Conservation (phyloP, 2,797 vertebrate genomes). For the Clarias platycephalus region DNA sequence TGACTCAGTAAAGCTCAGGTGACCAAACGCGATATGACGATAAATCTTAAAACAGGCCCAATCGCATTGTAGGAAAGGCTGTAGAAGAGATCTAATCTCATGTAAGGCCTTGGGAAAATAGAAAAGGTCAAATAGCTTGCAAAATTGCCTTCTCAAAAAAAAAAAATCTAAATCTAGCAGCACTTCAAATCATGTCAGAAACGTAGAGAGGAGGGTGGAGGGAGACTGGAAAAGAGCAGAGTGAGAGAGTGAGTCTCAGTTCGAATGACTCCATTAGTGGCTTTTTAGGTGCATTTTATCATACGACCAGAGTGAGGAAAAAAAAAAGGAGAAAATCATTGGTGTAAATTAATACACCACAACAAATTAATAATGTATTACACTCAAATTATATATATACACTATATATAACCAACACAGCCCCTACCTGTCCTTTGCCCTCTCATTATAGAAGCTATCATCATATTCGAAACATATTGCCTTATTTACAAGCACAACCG, state of each 20-base stretch:
- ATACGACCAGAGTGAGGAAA: neutral
- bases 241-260: constrained; percentile 38
- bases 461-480: constrained; percentile 77
- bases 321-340: constrained; percentile 13
- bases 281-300: constrained; percentile 7
- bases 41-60: constrained; percentile 73
- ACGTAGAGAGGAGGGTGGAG: constrained; percentile 43
- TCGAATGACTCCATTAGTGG: constrained; percentile 26
- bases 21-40: constrained; percentile 71
- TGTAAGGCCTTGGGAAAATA: constrained; percentile 77
- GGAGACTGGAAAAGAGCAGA: constrained; percentile 39
- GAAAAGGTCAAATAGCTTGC: constrained; percentile 79
- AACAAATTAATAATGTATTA: neutral
- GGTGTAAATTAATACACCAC: too few relatives aligned
- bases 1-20: constrained; percentile 66
- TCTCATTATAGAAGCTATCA: constrained; percentile 75
- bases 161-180: constrained; percentile 72
- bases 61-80: constrained; percentile 76
- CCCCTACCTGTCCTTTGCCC: constrained; percentile 13
- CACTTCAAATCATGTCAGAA: constrained; percentile 70
- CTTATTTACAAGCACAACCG: constrained; percentile 71
- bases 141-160: constrained; percentile 71
- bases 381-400: neutral
- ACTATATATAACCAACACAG: neutral
- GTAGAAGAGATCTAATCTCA: constrained; percentile 75